Evolutionary conservation across 2,888 invertebrate genomes (phyloP), one percentile per base, ranked within the genome.

Genomic region (Adelognathus sp.): DNA sequence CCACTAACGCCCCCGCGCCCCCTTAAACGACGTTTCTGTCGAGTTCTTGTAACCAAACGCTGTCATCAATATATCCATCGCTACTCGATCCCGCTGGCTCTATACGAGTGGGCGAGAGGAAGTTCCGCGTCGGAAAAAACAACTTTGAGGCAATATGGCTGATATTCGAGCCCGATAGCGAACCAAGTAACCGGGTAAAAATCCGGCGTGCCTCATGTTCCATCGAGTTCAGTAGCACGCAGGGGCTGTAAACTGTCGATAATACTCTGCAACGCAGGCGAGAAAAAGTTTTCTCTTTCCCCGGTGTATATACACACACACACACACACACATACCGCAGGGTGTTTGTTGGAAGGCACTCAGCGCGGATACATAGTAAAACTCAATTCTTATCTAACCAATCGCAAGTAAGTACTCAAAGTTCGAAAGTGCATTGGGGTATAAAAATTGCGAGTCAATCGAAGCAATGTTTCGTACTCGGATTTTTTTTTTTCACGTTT

Each of bases 241-340:
- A 79, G 71, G 71, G 79, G 71, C 84, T 80, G 81, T 86, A 86
- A 85, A 86, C 82, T 84, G 85, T 80, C 78, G 79, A 85, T 85
- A 81, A 84, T 81, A 86, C 86, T 84, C 85, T 80, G 84, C 86
- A 80, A 76, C 81, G 84, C 77, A 84, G 83, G 86, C 85, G 83
- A 74, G 18, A 80, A 85, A 85, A 82, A 81, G 79, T 84, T 86
- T 86, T 82, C 75, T 76, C 79, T 56, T 63, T 18, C 11, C 61
- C 7, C 29, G 21, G 27, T 41, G 54, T 54, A n/a, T n/a, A n/a
- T n/a, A n/a, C n/a, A n/a, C n/a, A n/a, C n/a, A n/a, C n/a, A n/a
- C n/a, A n/a, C n/a, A n/a, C n/a, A n/a, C n/a, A n/a, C n/a, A n/a
- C n/a, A n/a, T n/a, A n/a, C n/a, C n/a, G n/a, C n/a, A n/a, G 58